Conservation (phyloP, 2,888 invertebrate genomes). For the Proisotoma minuta region DNA sequence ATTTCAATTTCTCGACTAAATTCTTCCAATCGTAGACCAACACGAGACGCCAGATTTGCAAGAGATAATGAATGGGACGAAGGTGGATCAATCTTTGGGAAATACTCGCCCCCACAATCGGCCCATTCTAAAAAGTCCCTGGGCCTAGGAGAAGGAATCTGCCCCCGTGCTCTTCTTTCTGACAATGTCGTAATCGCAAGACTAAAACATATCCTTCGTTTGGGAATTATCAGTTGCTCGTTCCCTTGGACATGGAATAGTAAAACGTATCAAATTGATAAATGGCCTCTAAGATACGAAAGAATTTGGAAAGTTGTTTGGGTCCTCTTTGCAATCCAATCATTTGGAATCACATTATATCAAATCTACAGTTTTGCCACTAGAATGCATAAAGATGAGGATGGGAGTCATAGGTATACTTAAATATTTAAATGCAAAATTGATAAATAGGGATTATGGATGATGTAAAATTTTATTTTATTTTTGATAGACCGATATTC, state of each 20-base stretch:
- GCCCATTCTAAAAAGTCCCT: no score
- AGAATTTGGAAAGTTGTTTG: slow-evolving; percentile 14
- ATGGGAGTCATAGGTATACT: slow-evolving; percentile 14
- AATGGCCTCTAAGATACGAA: slow-evolving; percentile 4
- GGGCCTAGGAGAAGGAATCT: no score
- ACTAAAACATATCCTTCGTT: slow-evolving; percentile 19
- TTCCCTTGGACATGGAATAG: slow-evolving; percentile 30
- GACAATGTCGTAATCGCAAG: slow-evolving; percentile 22
- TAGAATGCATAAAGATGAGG: background rate
- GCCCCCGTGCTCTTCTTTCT: no score
- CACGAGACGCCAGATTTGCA: no score
- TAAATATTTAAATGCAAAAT: no score
- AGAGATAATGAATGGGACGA: no score
- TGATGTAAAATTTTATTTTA: no score
- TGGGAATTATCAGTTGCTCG: slow-evolving; percentile 17
- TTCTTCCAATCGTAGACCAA: no score
- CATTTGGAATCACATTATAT: slow-evolving; percentile 10
- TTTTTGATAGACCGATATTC: slow-evolving; percentile 23
- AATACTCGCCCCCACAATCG: no score
- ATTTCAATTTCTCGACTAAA: no score
- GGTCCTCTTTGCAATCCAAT: slow-evolving; percentile 19
- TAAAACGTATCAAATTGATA: slow-evolving; percentile 16
- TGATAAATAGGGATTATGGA: no score
- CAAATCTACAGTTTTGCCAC: slow-evolving; percentile 22
- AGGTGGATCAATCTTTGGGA: no score